phyloP scores from a whole-genome alignment of 2,888 invertebrate species.

The Trachelus stipa region DNA sequence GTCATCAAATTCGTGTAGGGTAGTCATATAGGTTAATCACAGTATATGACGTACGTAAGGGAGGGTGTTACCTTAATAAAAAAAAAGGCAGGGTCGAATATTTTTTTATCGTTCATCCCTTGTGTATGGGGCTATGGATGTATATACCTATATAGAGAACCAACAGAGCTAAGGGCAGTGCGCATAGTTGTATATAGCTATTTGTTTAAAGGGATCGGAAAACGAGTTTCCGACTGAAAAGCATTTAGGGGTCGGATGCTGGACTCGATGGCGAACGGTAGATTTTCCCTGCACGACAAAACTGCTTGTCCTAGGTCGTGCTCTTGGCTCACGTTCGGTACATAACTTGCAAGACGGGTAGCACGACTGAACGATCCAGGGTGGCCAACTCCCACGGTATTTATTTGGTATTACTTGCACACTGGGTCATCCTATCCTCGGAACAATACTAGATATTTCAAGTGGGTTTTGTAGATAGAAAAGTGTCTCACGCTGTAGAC shows the following conservation, averaged over 20 bases:
- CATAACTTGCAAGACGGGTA: conserved; percentile 45
- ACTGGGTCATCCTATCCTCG: conserved; percentile 33
- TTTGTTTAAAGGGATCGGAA: neutral
- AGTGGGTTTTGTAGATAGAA: neutral
- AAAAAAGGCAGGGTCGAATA: neutral
- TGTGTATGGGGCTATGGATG: neutral
- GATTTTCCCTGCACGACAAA: conserved; percentile 15
- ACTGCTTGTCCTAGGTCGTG: conserved; percentile 46
- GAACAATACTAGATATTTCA: conserved; percentile 25
- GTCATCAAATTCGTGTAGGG: neutral
- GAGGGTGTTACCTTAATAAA: neutral
- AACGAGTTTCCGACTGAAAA: conserved; percentile 1
- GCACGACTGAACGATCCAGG: conserved; percentile 18
- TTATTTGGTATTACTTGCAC: conserved; percentile 37
- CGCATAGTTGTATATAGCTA: neutral
- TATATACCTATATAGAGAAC: neutral
- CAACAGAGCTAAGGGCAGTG: neutral
- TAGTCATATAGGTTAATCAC: neutral
- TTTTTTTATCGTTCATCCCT: neutral
- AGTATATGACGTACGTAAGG: conserved; percentile 9
- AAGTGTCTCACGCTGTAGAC: neutral
- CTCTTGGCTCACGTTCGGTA: conserved; percentile 45
- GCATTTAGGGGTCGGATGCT: neutral
- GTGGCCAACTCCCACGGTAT: conserved; percentile 24
- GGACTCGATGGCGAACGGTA: neutral